Percentiles rank a stretch among this genome's conserved stretches.
Evolutionary conservation across 64 coral and sea anemone genomes (phyloP).

Genomic region (Actinia tenebrosa): DNA sequence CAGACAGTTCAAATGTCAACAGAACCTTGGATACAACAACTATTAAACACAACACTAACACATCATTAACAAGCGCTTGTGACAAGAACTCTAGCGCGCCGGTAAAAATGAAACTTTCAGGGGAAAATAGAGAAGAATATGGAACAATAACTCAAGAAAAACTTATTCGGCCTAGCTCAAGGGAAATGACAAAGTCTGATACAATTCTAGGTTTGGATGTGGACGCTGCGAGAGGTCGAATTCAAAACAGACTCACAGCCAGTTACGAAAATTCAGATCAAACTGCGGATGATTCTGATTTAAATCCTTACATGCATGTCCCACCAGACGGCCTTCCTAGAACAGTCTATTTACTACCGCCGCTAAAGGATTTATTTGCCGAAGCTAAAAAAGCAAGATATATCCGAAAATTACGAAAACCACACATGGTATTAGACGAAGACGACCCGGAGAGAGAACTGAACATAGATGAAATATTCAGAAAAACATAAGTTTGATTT

Average conservation of each 20-base stretch:
- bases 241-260: conserved; percentile 60
- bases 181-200: not conserved
- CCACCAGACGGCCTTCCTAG: conserved; percentile 86
- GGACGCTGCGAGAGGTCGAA: conserved; percentile 61
- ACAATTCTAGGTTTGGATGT: not conserved
- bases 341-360: conserved; percentile 79
- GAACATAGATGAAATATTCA: conserved; percentile 94
- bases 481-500: conserved; percentile 30
- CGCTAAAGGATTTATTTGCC: conserved; percentile 60
- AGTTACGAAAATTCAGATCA: not conserved
- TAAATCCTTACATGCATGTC: conserved; percentile 73
- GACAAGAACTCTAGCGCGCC: not conserved
- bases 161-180: not conserved
- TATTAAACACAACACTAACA: not conserved
- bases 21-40: not conserved
- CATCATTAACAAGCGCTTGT: not conserved
- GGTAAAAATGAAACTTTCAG: not conserved
- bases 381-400: conserved; percentile 97
- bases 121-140: not conserved
- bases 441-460: conserved; percentile 93
- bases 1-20: conserved; percentile 13
- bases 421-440: conserved; percentile 28
- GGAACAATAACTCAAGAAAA: not conserved
- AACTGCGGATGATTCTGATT: conserved; percentile 35
- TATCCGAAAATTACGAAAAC: conserved; percentile 66